Evolutionary conservation across 2,888 invertebrate species (phyloP), one percentile per base, ranked within the genome.

Genomic region (Gortyna flavago): DNA sequence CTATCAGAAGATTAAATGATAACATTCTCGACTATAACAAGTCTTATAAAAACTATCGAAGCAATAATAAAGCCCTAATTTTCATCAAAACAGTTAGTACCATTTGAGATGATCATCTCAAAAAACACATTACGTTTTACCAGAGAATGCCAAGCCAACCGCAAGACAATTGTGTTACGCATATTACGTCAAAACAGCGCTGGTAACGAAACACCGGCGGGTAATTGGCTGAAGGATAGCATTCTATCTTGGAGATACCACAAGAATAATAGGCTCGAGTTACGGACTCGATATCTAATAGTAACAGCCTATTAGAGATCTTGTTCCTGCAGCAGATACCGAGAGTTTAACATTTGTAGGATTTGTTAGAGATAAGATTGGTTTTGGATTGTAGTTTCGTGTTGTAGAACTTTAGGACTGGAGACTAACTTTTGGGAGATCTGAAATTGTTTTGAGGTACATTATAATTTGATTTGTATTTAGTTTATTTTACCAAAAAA

Each of bases 181-280:
- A 70, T 82, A 89, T 88, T 86, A 88, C 86, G 81, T 87, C 88
- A 88, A 85, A 87, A 87, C 88, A 83, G 83, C 80, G 83, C 68
- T 85, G 83, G 88, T 88, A 89, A 88, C 89, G 80, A 85, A 88
- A 89, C 83, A 89, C 89, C 79, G 79, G 44, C 75, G 72, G 69
- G 85, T 88, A 89, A 88, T 88, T 88, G 88, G 77, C 81, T 89
- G 88, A 84, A 87, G 85, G 89, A 89, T 88, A 89, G 84, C 85
- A 89, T 88, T 88, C 89, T 89, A 89, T 89, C 89, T 89, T 80
- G 80, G 87, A 86, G 84, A 88, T 88, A 89, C 89, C 89, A 84
- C 89, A 89, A 89, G 84, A 82, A 84, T 89, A 89, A 89, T 89
- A 87, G 89, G 72, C 76, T 87, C 86, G 75, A 83, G 85, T 88